These are phyloP conservation scores for Pachyrhynchus sulphureomaculatus DNA, from an alignment of 1,140 invertebrate genomes.

Conservation along the genomic window DNA sequence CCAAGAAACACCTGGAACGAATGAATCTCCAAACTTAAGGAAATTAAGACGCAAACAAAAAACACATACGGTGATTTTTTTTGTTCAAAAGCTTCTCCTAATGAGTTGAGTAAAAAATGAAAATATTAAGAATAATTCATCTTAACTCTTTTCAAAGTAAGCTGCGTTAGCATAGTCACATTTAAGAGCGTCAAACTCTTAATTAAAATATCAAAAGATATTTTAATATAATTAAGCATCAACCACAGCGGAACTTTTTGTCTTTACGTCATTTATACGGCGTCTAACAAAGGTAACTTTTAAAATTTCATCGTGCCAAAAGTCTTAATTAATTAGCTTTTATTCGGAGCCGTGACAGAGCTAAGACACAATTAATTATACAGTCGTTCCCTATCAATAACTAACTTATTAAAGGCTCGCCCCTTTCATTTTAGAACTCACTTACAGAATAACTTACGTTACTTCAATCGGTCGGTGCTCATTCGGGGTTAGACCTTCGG, in stretches of 20 bases:
- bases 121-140: too few species aligned
- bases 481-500: conserved; percentile 16
- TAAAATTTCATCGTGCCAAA: conserved; percentile 24
- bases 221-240: conserved; percentile 10
- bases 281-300: conserved; percentile 10
- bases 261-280: conserved; percentile 3
- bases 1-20: too few species aligned
- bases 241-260: conserved; percentile 6
- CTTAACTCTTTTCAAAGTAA: conserved; percentile 15
- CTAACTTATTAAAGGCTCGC: conserved; percentile 28
- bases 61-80: too few species aligned
- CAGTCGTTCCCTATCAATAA: conserved; percentile 29
- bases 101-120: too few species aligned
- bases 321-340: conserved; percentile 30
- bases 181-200: conserved; percentile 1
- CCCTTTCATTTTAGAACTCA: conserved; percentile 28
- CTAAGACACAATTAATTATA: conserved; percentile 31
- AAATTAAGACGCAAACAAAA: too few species aligned
- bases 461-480: conserved; percentile 13
- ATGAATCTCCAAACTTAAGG: too few species aligned
- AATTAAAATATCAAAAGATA: conserved; percentile 15
- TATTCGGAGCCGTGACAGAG: conserved; percentile 25
- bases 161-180: background rate
- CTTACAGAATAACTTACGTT: conserved; percentile 26
- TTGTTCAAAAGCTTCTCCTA: too few species aligned